Evolutionary conservation across 2,797 vertebrate genomes (phyloP), one percentile per base, ranked within the genome.

Genomic region (Stomatorhinus walkeri): DNA sequence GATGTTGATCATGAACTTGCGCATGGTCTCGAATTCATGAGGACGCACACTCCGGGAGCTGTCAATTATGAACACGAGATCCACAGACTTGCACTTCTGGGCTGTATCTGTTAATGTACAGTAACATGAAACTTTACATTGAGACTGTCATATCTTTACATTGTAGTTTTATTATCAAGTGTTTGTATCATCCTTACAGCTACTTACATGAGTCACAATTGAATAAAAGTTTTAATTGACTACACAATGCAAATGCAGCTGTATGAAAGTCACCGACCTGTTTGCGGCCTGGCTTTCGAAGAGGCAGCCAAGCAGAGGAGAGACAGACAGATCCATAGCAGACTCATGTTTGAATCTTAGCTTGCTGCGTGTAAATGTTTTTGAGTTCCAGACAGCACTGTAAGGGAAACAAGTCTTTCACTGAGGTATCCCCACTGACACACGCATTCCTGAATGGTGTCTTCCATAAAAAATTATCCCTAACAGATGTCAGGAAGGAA

Each of bases 1-100:
- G 90, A 99, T 98, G 93, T 98, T 96, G 0, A 98, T 97, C 94
- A 99, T 97, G 94, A 99, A 99, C 90, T 95, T 97, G 91, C 97
- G 94, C 98, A 99, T 97, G 32, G 96, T 98, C 95, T 99, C 98
- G 0, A 99, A 99, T 94, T 99, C 98, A 0, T 97, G 97, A 0
- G 97, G 97, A 14, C 98, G 95, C 79, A 99, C 98, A 4, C 98
- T 99, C 90, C 98, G 97, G 6, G 98, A 99, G 94, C 98, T 97
- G 93, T 99, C 98, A 0, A 99, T 99, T 91, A 99, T 97, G 89
- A 99, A 98, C 91, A 99, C 95, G 90, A 99, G 95, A 92, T 99
- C 98, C 91, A 99, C 93, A 0, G 98, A 98, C 91, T 96, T 96
- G 92, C 98, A 99, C 89, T 96, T 97, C 91, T 94, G 94, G 0